Conservation (phyloP, 30 jellyfish, hydroid and myxozoan species). For the Turritopsis dohrnii region DNA sequence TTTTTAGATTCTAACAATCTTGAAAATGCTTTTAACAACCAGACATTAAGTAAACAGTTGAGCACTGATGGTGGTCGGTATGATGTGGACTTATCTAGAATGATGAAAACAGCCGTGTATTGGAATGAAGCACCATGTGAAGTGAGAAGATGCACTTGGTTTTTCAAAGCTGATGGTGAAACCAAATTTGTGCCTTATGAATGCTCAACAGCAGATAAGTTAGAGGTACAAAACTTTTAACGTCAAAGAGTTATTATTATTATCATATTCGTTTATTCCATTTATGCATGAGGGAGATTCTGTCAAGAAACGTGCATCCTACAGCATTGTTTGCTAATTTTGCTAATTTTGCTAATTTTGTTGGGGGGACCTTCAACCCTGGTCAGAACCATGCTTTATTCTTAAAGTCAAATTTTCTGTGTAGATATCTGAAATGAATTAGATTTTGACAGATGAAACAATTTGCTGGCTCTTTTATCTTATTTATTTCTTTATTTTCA, state of each 20-base stretch:
- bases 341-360: no score
- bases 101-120: slow-evolving; percentile 62
- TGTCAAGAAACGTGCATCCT: no score
- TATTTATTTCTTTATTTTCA: slow-evolving; percentile 3
- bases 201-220: slow-evolving; percentile 41
- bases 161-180: slow-evolving; percentile 89
- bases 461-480: no score
- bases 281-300: no score
- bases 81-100: slow-evolving; percentile 70
- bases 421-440: background rate
- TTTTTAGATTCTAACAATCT: slow-evolving; percentile 56
- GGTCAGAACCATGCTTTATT: no score
- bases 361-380: no score
- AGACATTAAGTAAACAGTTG: slow-evolving; percentile 11
- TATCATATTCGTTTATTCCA: no score
- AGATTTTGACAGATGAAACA: background rate
- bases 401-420: background rate
- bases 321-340: no score
- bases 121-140: slow-evolving; percentile 67
- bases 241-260: no score
- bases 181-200: slow-evolving; percentile 63
- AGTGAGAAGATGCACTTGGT: slow-evolving; percentile 94
- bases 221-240: no score
- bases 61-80: slow-evolving; percentile 95
- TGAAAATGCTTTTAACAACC: slow-evolving; percentile 39